A percentile compares a stretch with the other conserved stretches of the same genome.
Evolutionary conservation across 2,113 vertebrate genomes (phyloP).

Genomic region (Petaurus breviceps): DNA sequence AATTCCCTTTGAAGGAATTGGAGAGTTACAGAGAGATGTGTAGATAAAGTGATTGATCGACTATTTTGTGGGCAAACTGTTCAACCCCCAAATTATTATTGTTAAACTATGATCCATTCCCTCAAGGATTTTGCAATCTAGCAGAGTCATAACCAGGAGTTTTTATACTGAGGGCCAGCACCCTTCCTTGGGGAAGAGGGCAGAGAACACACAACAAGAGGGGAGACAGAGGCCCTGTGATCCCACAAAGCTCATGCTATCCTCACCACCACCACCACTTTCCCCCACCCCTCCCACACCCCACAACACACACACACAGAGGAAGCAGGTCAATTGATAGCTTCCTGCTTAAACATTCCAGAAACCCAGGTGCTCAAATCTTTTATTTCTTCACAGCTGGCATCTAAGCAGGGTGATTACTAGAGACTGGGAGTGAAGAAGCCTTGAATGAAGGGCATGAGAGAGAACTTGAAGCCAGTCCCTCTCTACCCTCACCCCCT

Average conservation of each 20-base stretch:
- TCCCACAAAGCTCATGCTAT: background rate
- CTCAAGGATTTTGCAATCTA: background rate
- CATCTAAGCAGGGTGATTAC: background rate
- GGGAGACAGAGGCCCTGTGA: background rate
- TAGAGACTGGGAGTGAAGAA: background rate
- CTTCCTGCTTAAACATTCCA: background rate
- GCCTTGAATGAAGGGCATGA: background rate
- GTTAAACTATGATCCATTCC: background rate
- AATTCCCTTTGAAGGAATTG: background rate
- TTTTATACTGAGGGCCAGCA: background rate
- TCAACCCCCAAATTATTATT: background rate
- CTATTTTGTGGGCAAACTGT: background rate
- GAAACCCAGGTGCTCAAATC: background rate
- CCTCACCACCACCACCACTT: background rate
- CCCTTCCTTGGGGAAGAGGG: background rate
- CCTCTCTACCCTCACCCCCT: background rate
- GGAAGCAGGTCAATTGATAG: background rate
- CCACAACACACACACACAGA: background rate
- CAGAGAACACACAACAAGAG: background rate
- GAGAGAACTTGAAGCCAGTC: background rate
- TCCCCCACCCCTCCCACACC: background rate
- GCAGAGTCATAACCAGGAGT: background rate
- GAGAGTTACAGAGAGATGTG: background rate
- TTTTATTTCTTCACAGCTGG: background rate
- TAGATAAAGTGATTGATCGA: background rate